Conservation (phyloP, 2,888 invertebrate species). For the Plagodis pulveraria region DNA sequence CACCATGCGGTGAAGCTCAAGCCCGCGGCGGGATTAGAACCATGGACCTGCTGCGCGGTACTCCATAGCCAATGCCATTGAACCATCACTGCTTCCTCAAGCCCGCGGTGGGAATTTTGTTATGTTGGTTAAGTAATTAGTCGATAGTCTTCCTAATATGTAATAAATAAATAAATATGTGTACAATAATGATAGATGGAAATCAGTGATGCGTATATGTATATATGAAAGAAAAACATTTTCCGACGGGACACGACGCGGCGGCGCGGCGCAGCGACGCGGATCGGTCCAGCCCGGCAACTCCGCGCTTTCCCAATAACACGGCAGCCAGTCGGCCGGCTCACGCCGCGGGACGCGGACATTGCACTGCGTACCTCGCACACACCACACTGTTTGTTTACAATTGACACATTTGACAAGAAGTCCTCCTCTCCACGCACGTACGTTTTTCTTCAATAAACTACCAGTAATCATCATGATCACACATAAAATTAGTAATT, state of each 20-base stretch:
- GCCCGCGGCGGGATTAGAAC: no score
- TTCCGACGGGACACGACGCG: slow-evolving; percentile 46
- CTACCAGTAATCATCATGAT: slow-evolving; percentile 12
- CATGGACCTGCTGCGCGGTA: no score
- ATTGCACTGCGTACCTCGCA: slow-evolving; percentile 50
- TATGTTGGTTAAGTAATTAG: no score
- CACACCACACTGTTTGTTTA: slow-evolving; percentile 68
- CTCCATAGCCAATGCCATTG: no score
- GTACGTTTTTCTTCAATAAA: slow-evolving; percentile 50
- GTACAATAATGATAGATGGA: no score
- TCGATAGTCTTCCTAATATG: no score
- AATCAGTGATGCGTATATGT: slow-evolving; percentile 31
- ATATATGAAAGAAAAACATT: slow-evolving; percentile 52
- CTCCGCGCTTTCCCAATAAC: slow-evolving; percentile 46
- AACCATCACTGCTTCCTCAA: no score
- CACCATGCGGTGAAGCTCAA: no score
- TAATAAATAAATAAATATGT: no score
- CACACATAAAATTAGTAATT: slow-evolving; percentile 17
- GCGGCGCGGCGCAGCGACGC: slow-evolving; percentile 36
- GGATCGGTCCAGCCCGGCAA: slow-evolving; percentile 34
- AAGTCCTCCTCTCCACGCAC: slow-evolving; percentile 65
- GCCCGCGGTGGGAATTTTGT: no score
- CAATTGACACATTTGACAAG: slow-evolving; percentile 64
- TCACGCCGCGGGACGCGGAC: slow-evolving; percentile 66
- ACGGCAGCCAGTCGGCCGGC: slow-evolving; percentile 71